These are phyloP conservation scores for Cheilosia grossa DNA, from an alignment of 2,888 invertebrate species.

Conservation along the genomic window DNA sequence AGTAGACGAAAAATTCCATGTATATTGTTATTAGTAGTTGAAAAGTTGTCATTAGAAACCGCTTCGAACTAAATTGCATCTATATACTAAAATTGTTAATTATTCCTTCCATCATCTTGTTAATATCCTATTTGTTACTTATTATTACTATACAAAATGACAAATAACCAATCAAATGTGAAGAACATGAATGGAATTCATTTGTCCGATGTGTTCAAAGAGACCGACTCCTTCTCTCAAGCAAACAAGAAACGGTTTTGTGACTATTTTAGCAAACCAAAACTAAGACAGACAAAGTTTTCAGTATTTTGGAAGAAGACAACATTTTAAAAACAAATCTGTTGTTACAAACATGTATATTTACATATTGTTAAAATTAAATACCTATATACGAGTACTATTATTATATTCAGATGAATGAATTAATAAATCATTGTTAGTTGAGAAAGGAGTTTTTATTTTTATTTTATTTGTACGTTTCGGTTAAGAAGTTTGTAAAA, in stretches of 20 bases:
- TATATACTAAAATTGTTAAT: conserved; percentile 41
- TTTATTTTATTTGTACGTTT: too few species aligned
- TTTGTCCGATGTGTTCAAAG: conserved; percentile 54
- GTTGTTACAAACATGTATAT: conserved; percentile 54
- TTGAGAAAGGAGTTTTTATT: conserved; percentile 10
- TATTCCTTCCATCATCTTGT: conserved; percentile 59
- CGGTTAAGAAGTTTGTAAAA: too few species aligned
- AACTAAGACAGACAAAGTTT: background rate
- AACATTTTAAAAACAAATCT: conserved; percentile 30
- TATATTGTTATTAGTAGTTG: conserved; percentile 59
- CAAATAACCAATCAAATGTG: conserved; percentile 14
- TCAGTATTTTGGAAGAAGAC: conserved; percentile 3
- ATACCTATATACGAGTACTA: conserved; percentile 18
- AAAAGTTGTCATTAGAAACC: conserved; percentile 50
- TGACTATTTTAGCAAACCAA: conserved; percentile 5
- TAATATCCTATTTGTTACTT: conserved; percentile 38
- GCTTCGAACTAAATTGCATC: conserved; percentile 46
- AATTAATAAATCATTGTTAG: conserved; percentile 56
- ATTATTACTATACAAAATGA: conserved; percentile 23
- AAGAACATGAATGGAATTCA: background rate
- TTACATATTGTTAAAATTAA: conserved; percentile 56
- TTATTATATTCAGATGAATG: conserved; percentile 27
- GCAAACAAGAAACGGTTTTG: conserved; percentile 29
- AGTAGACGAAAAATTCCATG: background rate
- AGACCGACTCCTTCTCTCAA: conserved; percentile 37